A percentile compares a stretch with the other conserved stretches of the same genome.
Evolutionary conservation across 64 coral and sea anemone species (phyloP).

Genomic region (Orbicella faveolata): DNA sequence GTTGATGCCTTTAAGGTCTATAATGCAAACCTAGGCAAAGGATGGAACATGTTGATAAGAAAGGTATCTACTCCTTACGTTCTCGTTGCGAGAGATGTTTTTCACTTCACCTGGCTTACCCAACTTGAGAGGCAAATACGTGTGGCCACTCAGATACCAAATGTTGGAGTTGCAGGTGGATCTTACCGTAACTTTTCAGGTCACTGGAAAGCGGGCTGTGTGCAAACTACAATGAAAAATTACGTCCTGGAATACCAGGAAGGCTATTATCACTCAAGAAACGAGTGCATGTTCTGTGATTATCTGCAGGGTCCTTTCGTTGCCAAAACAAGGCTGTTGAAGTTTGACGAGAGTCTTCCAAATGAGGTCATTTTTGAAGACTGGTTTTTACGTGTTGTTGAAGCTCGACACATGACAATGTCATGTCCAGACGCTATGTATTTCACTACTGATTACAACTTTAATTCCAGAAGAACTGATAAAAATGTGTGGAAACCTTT

Average conservation of each 20-base stretch:
- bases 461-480: constrained; percentile 3
- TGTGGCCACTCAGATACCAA: constrained; percentile 41
- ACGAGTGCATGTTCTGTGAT: constrained; percentile 62
- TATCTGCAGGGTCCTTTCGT: constrained; percentile 48
- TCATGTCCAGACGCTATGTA: constrained; percentile 67
- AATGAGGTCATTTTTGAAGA: constrained; percentile 65
- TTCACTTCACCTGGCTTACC: too few relatives aligned
- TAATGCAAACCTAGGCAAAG: constrained; percentile 3
- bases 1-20: not conserved
- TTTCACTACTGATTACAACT: constrained; percentile 29
- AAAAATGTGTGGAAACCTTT: constrained; percentile 42
- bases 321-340: constrained; percentile 2
- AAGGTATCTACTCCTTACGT: constrained; percentile 51
- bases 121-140: constrained; percentile 35
- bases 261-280: constrained; percentile 59
- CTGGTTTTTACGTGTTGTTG: constrained; percentile 42
- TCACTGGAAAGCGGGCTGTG: constrained; percentile 49
- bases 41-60: constrained; percentile 9
- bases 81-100: constrained; percentile 40
- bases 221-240: constrained; percentile 31
- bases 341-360: constrained; percentile 36
- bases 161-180: constrained; percentile 1
- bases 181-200: constrained; percentile 25
- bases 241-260: constrained; percentile 50
- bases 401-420: constrained; percentile 11